Base-by-base conservation (phyloP, 2,888 invertebrate species). In the Ernsta delagoae region DNA sequence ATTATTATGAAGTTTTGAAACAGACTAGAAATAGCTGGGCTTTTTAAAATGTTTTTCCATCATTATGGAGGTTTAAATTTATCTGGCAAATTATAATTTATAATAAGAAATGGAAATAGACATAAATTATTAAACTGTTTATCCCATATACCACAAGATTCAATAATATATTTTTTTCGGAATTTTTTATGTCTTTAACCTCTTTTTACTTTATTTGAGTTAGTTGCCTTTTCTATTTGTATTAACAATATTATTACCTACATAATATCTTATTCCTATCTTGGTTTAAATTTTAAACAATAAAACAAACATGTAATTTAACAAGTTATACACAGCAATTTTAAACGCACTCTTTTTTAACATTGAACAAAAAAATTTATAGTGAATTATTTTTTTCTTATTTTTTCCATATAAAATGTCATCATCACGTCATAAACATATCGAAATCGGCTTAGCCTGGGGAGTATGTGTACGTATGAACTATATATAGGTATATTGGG, bases 341-440 rank as follows among this genome's bases (percentile, higher is more conserved):
- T 34, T 56, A 9, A 56, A 36, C 5, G 34, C 56, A 36, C 34
- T 34, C 31, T n/a, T 31, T 56, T 50, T 11, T 3, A 54, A 54
- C 39, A 7, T 11, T 3, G 3, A 8, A 56, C 11, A 12, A 59
- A 59, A 59, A 39, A 39, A 53, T 60, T 69, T 66, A 72, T 72
- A 70, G 62, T 75, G 74, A 74, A 16, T 16, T 70, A 71, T 72
- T 73, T 75, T 81, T 81, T 83, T 82, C 81, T 81, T 83, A 78
- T 79, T 85, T 79, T 85, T 89, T 89, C 71, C 89, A 89, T 88
- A 89, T 84, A 75, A 79, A 76, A 77, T 79, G 77, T 75, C 83
- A 78, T 75, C 82, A 77, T 77, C 78, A 70, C 75, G 72, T 70
- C 75, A 73, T 75, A 72, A 70, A 72, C 72, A 75, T 75, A 73